Percentiles rank a stretch among this genome's conserved stretches.
phyloP scores from a whole-genome alignment of 2,888 invertebrate species.

The Cheilosia vernalis region DNA sequence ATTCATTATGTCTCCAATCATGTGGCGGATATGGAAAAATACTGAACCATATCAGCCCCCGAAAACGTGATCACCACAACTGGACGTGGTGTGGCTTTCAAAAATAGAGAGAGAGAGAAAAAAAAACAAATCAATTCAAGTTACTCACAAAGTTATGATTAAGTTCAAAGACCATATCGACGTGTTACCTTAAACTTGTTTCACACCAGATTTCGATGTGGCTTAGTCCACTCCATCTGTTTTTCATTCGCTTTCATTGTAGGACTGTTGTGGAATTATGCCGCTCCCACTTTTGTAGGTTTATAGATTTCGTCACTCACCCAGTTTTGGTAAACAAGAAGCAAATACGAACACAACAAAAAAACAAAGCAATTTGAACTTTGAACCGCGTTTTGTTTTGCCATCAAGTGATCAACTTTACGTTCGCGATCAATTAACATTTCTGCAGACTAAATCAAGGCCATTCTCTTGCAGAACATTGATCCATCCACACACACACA shows the following conservation, averaged over 20 bases:
- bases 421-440: slow-evolving; percentile 28
- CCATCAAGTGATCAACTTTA: slow-evolving; percentile 43
- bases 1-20: background rate
- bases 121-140: slow-evolving; percentile 1
- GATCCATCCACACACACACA: slow-evolving; percentile 39
- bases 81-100: background rate
- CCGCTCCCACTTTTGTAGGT: background rate
- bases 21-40: slow-evolving; percentile 16
- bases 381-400: slow-evolving; percentile 30
- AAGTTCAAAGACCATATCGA: slow-evolving; percentile 31
- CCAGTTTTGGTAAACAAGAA: slow-evolving; percentile 27
- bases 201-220: background rate
- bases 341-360: background rate
- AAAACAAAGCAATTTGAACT: slow-evolving; percentile 23
- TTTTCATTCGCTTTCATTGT: background rate
- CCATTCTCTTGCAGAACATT: slow-evolving; percentile 47
- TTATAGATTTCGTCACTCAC: slow-evolving; percentile 14
- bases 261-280: background rate
- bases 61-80: slow-evolving; percentile 30
- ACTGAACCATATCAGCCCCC: slow-evolving; percentile 30
- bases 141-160: slow-evolving; percentile 15
- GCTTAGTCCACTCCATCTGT: background rate
- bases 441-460: slow-evolving; percentile 53
- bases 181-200: slow-evolving; percentile 25
- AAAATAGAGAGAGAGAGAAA: background rate